A percentile compares a stretch with the other conserved stretches of the same genome.
Evolutionary conservation across 2,888 invertebrate species (phyloP).

Genomic region (Erynnis tages): DNA sequence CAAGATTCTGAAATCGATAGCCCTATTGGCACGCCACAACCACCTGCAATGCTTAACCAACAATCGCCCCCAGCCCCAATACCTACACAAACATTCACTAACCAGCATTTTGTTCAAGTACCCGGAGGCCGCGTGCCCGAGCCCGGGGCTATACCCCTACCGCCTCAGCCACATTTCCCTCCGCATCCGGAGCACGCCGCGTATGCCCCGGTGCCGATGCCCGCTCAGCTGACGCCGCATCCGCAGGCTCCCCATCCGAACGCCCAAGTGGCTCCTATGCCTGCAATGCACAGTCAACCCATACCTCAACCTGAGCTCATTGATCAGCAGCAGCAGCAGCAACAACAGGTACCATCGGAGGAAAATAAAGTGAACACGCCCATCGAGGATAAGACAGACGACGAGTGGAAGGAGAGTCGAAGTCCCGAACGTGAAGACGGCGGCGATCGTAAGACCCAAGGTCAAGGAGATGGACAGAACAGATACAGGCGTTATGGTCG

Average conservation of each 20-base stretch:
- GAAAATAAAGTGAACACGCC: slow-evolving; percentile 44
- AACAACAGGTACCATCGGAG: slow-evolving; percentile 37
- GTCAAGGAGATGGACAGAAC: slow-evolving; percentile 69
- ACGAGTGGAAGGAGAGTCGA: slow-evolving; percentile 57
- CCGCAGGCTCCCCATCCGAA: slow-evolving; percentile 44
- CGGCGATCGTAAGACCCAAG: slow-evolving; percentile 60
- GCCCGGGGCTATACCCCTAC: slow-evolving; percentile 79
- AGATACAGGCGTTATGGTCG: slow-evolving; percentile 62
- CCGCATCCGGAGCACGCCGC: slow-evolving; percentile 79
- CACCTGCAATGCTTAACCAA: slow-evolving; percentile 64
- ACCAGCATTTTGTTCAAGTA: slow-evolving; percentile 86
- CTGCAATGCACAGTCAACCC: slow-evolving; percentile 37
- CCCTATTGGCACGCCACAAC: slow-evolving; percentile 82
- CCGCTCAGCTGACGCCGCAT: slow-evolving; percentile 43
- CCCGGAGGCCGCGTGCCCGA: slow-evolving; percentile 73
- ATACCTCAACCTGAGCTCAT: slow-evolving; percentile 38
- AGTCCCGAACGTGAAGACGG: slow-evolving; percentile 64
- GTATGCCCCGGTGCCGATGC: slow-evolving; percentile 63
- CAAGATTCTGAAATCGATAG: slow-evolving; percentile 95
- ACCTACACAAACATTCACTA: slow-evolving; percentile 92
- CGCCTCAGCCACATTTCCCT: slow-evolving; percentile 78
- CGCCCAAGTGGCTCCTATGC: slow-evolving; percentile 38
- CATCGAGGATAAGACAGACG: slow-evolving; percentile 50
- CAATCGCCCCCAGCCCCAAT: slow-evolving; percentile 75
- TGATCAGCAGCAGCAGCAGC: slow-evolving; percentile 37